Percentiles rank a stretch among this genome's conserved stretches.
phyloP scores from a whole-genome alignment of 1,140 invertebrate species.

The Brachionus manjavacas region DNA sequence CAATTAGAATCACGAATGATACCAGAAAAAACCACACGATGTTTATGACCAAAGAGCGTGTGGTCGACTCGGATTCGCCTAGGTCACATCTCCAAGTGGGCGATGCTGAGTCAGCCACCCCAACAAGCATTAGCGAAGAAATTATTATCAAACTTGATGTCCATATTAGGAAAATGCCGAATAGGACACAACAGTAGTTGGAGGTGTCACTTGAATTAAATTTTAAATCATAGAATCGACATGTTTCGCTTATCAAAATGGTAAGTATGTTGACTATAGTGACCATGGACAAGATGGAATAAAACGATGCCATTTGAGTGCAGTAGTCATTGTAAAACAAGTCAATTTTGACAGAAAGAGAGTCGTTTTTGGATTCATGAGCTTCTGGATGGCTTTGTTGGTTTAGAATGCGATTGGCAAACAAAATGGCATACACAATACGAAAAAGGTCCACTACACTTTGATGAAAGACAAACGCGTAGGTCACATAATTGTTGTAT shows the following conservation, averaged over 20 bases:
- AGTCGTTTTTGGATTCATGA: neutral
- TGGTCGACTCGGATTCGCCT: constrained; percentile 9
- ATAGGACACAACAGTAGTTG: constrained; percentile 31
- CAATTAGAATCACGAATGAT: constrained; percentile 18
- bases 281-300: constrained; percentile 34
- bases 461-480: constrained; percentile 39
- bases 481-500: constrained; percentile 39
- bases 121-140: constrained; percentile 26
- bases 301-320: constrained; percentile 13
- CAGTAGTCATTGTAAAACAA: constrained; percentile 20
- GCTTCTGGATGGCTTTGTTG: neutral
- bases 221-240: constrained; percentile 37
- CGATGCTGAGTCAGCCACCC: constrained; percentile 24
- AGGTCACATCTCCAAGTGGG: constrained; percentile 39
- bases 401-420: neutral
- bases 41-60: constrained; percentile 26
- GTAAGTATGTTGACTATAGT: constrained; percentile 39
- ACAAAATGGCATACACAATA: neutral
- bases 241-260: constrained; percentile 37
- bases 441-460: constrained; percentile 29
- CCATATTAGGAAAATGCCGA: constrained; percentile 36
- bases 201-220: constrained; percentile 30
- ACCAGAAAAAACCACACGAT: constrained; percentile 40
- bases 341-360: neutral
- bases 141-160: constrained; percentile 39